Percentiles rank a stretch among this genome's conserved stretches.
Evolutionary conservation across 2,888 invertebrate species (phyloP).

Genomic region (Abscondita cerata): DNA sequence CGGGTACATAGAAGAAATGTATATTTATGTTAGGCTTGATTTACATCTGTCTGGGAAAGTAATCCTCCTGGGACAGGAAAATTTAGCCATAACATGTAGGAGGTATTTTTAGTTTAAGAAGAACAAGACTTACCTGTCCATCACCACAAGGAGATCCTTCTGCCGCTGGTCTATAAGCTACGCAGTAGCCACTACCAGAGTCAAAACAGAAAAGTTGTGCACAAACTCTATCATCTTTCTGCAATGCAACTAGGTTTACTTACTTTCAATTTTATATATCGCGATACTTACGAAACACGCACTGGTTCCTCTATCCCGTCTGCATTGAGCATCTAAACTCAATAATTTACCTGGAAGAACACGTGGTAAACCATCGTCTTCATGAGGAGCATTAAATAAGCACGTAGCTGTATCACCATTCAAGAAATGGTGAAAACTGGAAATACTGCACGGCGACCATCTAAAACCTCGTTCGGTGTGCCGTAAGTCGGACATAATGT

Average conservation of each 20-base stretch:
- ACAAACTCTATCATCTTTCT: constrained; percentile 96
- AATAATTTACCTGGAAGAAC: constrained; percentile 89
- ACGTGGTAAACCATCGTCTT: constrained; percentile 88
- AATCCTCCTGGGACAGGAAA: too few relatives aligned
- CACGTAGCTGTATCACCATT: constrained; percentile 96
- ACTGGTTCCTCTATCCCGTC: constrained; percentile 91
- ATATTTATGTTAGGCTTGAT: too few relatives aligned
- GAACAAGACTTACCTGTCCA: constrained; percentile 85
- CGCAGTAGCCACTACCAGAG: constrained; percentile 93
- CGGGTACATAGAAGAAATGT: too few relatives aligned
- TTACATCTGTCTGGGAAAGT: too few relatives aligned
- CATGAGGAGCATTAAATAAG: constrained; percentile 91
- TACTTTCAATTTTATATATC: background rate
- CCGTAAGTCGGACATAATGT: constrained; percentile 93
- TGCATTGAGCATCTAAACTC: constrained; percentile 90
- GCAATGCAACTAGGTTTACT: constrained; percentile 37
- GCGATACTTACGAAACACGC: constrained; percentile 71
- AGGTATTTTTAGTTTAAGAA: too few relatives aligned
- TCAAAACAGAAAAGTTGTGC: constrained; percentile 96
- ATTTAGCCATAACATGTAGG: too few relatives aligned
- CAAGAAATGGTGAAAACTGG: constrained; percentile 93
- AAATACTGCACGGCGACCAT: constrained; percentile 92
- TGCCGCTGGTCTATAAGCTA: constrained; percentile 93
- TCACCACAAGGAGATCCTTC: constrained; percentile 94
- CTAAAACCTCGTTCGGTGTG: constrained; percentile 95